Evolutionary conservation across 1,140 invertebrate species (phyloP).

Genomic region (Ylistrum balloti): DNA sequence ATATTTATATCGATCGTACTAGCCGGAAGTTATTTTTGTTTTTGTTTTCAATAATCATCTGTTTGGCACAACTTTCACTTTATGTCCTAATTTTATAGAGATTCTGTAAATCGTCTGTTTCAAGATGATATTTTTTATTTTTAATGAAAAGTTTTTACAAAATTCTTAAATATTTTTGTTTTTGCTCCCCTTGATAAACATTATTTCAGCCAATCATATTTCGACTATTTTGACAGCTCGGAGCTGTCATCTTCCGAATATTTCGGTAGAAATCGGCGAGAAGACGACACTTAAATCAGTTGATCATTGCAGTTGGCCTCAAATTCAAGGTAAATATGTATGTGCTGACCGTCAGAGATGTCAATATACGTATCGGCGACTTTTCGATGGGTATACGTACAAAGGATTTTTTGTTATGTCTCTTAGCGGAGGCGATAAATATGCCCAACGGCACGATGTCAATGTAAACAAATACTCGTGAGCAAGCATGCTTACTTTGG

Average conservation of each 20-base stretch:
- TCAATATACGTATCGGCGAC: neutral
- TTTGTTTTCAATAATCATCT: too few species aligned
- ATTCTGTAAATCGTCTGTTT: too few species aligned
- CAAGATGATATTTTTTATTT: too few species aligned
- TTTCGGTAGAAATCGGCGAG: conserved; percentile 32
- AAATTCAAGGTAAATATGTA: neutral
- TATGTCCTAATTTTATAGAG: too few species aligned
- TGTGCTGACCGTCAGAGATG: neutral
- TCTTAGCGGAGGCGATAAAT: neutral
- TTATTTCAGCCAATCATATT: conserved; percentile 25
- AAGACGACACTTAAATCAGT: neutral
- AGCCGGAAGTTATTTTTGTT: too few species aligned
- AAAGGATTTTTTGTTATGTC: neutral
- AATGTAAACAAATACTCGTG: conserved; percentile 25
- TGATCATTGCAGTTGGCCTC: neutral
- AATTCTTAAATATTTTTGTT: too few species aligned
- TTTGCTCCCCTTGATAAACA: neutral
- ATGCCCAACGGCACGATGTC: conserved; percentile 15
- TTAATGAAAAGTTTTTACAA: too few species aligned
- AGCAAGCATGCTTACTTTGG: neutral
- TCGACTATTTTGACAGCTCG: conserved; percentile 3
- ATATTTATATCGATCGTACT: too few species aligned
- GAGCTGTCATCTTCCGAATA: conserved; percentile 24
- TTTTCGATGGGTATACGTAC: neutral
- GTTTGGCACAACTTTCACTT: too few species aligned